These are phyloP conservation scores for Scolopax mira DNA, from an alignment of 2,113 vertebrate species.

Conservation along the genomic window DNA sequence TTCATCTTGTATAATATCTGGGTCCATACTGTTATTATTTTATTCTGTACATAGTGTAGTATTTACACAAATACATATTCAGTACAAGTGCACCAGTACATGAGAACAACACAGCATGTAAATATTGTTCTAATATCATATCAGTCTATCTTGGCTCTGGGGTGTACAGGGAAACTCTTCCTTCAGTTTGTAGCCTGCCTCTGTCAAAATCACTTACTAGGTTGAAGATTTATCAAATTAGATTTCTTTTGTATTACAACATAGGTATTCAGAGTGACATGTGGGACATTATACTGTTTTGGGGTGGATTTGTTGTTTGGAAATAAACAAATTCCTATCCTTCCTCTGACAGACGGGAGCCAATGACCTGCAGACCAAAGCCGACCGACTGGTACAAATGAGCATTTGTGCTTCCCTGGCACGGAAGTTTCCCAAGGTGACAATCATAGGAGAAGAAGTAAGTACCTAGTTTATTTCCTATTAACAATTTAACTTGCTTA, in stretches of 20 bases:
- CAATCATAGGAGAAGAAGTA: conserved; percentile 97
- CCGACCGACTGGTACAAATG: conserved; percentile 90
- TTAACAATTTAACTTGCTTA: background rate
- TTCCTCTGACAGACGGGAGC: conserved; percentile 78
- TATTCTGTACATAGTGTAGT: background rate
- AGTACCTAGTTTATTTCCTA: background rate
- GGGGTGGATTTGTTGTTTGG: background rate
- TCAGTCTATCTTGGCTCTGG: background rate
- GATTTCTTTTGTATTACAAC: background rate
- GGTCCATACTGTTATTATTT: background rate
- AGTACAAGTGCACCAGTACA: background rate
- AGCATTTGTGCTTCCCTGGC: conserved; percentile 93
- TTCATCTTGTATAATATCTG: background rate
- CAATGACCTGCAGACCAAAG: conserved; percentile 93
- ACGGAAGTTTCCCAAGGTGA: conserved; percentile 87
- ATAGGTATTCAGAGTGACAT: background rate
- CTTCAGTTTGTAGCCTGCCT: background rate
- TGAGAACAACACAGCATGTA: background rate
- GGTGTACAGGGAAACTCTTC: background rate
- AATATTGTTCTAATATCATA: background rate
- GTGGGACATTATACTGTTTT: background rate
- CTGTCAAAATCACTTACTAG: background rate
- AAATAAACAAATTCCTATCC: background rate
- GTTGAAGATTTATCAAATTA: background rate
- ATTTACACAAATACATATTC: background rate